Conservation (phyloP, 2,113 vertebrate species). For the Genyomyrus donnyi region DNA sequence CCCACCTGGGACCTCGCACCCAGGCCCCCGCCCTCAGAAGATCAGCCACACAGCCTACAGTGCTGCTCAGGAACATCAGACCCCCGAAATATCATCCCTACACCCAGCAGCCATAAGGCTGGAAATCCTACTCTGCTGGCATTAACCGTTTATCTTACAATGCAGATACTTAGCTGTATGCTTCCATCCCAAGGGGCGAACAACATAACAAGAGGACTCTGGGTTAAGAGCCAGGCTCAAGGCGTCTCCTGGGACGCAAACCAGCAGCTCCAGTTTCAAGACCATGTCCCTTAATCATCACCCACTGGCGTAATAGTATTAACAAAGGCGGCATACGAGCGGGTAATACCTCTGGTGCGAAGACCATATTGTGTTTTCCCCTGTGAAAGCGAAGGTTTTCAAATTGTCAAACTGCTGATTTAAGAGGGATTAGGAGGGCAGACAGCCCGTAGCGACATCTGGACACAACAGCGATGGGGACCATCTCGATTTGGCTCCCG, state of each 20-base stretch:
- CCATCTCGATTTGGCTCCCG: neutral
- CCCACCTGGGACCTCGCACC: neutral
- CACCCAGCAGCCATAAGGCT: neutral
- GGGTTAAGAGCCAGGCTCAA: neutral
- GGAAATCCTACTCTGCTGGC: neutral
- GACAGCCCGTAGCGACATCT: neutral
- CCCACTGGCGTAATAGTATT: neutral
- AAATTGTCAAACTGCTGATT: neutral
- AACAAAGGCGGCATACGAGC: neutral
- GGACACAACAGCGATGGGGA: neutral
- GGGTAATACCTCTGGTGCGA: neutral
- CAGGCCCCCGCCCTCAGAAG: neutral
- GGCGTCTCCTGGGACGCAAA: neutral
- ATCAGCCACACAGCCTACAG: neutral
- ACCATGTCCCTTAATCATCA: neutral
- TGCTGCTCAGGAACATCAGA: neutral
- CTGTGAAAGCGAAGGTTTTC: neutral
- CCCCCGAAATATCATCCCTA: neutral
- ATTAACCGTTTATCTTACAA: neutral
- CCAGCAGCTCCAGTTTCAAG: neutral
- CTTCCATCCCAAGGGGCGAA: neutral
- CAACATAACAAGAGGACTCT: neutral
- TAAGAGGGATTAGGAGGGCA: neutral
- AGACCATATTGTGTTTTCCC: neutral
- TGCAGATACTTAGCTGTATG: neutral